phyloP scores from a whole-genome alignment of 1,140 invertebrate genomes.

The Carposina sasakii region DNA sequence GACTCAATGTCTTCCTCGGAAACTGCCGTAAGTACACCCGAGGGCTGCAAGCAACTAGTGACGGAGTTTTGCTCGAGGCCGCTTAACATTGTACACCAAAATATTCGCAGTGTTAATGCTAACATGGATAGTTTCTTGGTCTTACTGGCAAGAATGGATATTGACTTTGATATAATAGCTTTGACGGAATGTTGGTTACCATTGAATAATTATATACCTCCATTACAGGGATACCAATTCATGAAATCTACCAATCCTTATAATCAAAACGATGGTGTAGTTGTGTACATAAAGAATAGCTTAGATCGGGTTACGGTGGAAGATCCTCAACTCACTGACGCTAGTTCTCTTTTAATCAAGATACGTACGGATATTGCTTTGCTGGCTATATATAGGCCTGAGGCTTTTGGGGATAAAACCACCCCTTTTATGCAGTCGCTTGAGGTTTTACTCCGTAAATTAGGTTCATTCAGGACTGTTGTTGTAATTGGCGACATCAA shows the following conservation, averaged over 20 bases:
- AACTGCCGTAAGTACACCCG: not conserved
- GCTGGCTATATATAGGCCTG: not conserved
- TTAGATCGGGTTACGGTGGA: not conserved
- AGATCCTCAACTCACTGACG: not conserved
- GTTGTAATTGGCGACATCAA: not conserved
- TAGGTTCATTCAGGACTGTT: not conserved
- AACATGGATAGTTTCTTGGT: not conserved
- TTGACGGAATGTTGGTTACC: not conserved
- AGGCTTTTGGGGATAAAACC: not conserved
- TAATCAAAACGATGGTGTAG: not conserved
- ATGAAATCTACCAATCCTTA: not conserved
- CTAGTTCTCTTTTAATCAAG: not conserved
- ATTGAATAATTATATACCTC: not conserved
- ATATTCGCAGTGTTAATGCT: not conserved
- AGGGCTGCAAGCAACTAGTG: not conserved
- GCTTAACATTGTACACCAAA: not conserved
- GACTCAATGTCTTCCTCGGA: not conserved
- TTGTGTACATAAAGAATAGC: not conserved
- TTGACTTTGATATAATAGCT: not conserved
- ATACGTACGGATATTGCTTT: not conserved
- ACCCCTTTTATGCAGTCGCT: not conserved
- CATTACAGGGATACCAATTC: not conserved
- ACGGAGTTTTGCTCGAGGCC: not conserved
- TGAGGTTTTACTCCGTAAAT: not conserved
- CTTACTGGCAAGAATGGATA: not conserved